Base-by-base conservation (phyloP, 2,888 invertebrate species). In the Drosophila falleni region DNA sequence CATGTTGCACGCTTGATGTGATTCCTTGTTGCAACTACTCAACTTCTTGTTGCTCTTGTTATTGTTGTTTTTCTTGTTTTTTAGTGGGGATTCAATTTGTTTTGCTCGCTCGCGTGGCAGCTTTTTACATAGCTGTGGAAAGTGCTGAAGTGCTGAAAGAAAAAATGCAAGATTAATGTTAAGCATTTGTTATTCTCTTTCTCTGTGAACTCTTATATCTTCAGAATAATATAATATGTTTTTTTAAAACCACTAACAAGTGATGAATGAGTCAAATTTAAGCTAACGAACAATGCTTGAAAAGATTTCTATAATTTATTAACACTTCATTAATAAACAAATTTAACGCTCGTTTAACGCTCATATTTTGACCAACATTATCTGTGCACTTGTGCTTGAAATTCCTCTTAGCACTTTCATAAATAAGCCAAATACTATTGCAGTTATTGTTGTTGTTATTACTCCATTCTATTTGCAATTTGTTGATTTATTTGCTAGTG, bases 231-330 rank as follows among this genome's bases (percentile, higher is more conserved):
- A 42, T 26, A 46, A 71, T 67, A 26, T 78, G 46, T 61, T 71
- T 63, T 63, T 70, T 59, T 62, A 54, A 68, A 69, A 56, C 47
- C 55, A 35, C 55, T 63, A 56, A 61, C 54, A 71, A 76, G 70
- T 80, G 80, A 88, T 75, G 61, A 68, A 72, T 78, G 80, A 47
- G 65, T 35, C 47, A 33, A 81, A 80, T 85, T 78, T 67, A 69
- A 79, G 66, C 58, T 44, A 29, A 46, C 59, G 59, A 46, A 56
- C 62, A 75, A 62, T 88, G 69, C 68, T 74, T 74, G 59, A 72
- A 70, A 63, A 71, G 70, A 81, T 87, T 81, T 79, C 44, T 81
- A 62, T 87, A 80, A 80, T 84, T 89, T 80, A 87, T 89, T 80
- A 71, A 66, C 62, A 60, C 62, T 60, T 59, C 74, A 87, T 85